phyloP scores from a whole-genome alignment of 2,797 vertebrate species.

The Botia kubotai region DNA sequence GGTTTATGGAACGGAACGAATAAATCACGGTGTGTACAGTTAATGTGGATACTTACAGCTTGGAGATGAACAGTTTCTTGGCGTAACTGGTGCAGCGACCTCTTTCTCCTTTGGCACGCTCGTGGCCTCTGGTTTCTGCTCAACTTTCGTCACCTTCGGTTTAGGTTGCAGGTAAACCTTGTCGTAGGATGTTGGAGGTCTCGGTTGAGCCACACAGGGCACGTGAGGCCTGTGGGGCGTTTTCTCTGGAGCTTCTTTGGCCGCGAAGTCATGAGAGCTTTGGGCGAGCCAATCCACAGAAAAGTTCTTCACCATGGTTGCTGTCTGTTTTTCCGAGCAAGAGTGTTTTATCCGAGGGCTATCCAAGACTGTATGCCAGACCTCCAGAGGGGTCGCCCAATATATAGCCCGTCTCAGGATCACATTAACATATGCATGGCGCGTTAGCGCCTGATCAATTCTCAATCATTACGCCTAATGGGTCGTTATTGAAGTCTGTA shows the following conservation, averaged over 20 bases:
- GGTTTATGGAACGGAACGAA: too few relatives aligned
- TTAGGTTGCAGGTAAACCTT: slow-evolving; percentile 69
- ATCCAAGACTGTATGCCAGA: slow-evolving; percentile 50
- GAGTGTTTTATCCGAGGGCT: slow-evolving; percentile 48
- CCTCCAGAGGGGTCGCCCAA: neutral
- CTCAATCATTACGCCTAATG: slow-evolving; percentile 80
- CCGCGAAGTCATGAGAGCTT: slow-evolving; percentile 63
- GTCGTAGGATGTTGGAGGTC: slow-evolving; percentile 68
- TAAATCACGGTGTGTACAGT: neutral
- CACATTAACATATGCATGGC: slow-evolving; percentile 76
- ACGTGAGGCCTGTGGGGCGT: slow-evolving; percentile 71
- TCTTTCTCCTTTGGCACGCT: slow-evolving; percentile 41
- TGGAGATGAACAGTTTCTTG: slow-evolving; percentile 67
- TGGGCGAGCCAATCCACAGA: slow-evolving; percentile 81
- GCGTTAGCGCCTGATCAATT: slow-evolving; percentile 78
- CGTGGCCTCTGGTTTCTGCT: slow-evolving; percentile 26
- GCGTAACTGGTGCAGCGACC: slow-evolving; percentile 42
- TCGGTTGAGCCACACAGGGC: slow-evolving; percentile 80
- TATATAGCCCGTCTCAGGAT: slow-evolving; percentile 61
- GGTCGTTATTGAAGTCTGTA: slow-evolving; percentile 82
- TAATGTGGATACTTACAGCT: slow-evolving; percentile 66
- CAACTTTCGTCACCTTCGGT: slow-evolving; percentile 53
- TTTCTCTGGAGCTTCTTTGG: slow-evolving; percentile 15
- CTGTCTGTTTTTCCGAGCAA: neutral
- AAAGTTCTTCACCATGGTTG: slow-evolving; percentile 76